phyloP scores from a whole-genome alignment of 2,113 vertebrate genomes.

The Anarhynchus alexandrinus region DNA sequence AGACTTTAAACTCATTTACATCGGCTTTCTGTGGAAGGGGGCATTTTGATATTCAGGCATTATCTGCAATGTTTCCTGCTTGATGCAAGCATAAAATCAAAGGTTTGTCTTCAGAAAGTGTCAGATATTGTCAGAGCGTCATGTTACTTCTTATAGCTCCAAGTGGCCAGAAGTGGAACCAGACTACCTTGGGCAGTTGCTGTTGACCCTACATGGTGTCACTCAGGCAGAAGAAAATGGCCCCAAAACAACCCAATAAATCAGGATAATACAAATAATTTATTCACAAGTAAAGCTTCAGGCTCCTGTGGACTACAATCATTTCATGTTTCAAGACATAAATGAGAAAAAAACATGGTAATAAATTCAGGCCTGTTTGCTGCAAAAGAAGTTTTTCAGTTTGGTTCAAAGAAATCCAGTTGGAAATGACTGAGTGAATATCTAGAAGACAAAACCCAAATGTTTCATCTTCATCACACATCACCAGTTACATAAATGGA shows the following conservation, averaged over 20 bases:
- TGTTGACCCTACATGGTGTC: background rate
- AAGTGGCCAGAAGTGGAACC: background rate
- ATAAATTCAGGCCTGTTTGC: background rate
- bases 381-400: background rate
- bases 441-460: background rate
- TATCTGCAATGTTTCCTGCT: background rate
- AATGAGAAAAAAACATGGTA: background rate
- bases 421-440: background rate
- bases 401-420: background rate
- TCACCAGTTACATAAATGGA: background rate
- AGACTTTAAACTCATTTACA: background rate
- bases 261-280: background rate
- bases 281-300: background rate
- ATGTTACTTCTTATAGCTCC: background rate
- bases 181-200: background rate
- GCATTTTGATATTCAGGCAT: background rate
- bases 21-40: background rate
- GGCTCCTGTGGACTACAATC: background rate
- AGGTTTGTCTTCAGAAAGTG: background rate
- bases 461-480: background rate
- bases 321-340: background rate
- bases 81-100: background rate
- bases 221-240: background rate
- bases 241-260: background rate
- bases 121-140: background rate